phyloP scores from a whole-genome alignment of 2,113 vertebrate species.

The Crotalus horridus region DNA sequence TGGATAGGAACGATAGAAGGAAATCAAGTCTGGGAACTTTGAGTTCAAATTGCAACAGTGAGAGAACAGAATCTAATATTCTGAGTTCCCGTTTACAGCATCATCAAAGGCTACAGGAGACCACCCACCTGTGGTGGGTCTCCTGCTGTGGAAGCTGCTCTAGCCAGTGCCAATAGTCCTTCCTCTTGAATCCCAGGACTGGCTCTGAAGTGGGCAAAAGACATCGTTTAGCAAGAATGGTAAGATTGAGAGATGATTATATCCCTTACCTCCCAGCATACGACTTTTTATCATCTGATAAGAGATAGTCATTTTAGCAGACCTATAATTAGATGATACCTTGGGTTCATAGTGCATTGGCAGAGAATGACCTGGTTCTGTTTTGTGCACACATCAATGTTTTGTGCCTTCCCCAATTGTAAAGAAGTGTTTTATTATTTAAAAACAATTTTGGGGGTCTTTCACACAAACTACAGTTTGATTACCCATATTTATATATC shows the following conservation, averaged over 20 bases:
- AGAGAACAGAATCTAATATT: background rate
- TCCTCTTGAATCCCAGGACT: constrained; percentile 71
- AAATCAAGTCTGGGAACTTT: background rate
- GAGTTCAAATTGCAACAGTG: background rate
- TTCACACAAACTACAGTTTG: background rate
- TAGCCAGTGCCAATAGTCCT: constrained; percentile 85
- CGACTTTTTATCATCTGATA: background rate
- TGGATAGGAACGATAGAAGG: background rate
- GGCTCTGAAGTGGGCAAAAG: constrained; percentile 67
- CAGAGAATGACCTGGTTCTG: background rate
- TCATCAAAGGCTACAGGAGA: background rate
- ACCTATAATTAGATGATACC: background rate
- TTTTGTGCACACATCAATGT: background rate
- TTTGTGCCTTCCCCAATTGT: background rate
- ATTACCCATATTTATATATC: background rate
- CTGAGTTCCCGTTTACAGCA: background rate
- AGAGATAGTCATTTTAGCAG: background rate
- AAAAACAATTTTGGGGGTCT: background rate
- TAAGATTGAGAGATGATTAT: background rate
- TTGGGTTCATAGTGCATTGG: background rate
- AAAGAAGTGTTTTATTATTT: background rate
- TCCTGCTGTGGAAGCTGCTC: constrained; percentile 71
- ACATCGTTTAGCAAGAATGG: background rate
- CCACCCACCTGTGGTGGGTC: constrained; percentile 66
- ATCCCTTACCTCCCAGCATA: background rate